Evolutionary conservation across 2,888 invertebrate species (phyloP), one percentile per base, ranked within the genome.

Genomic region (Marasmarcha lunaedactyla): DNA sequence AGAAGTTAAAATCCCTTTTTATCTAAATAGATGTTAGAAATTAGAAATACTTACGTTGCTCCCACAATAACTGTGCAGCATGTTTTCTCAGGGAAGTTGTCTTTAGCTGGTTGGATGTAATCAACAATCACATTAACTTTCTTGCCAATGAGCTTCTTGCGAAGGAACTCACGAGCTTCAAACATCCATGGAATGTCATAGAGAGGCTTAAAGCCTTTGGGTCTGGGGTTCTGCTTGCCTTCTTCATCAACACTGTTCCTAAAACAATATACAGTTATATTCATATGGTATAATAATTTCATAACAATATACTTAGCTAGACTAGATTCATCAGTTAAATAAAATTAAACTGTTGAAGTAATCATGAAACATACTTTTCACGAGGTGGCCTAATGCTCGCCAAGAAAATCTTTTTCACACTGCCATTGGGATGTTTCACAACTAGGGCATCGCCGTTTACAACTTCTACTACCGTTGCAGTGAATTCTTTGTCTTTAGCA

Each of bases 101-200:
- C 95, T 46, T 93, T 91, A 1, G 96, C 93, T 1, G 97, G 97
- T 65, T 99, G 98, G 45, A 97, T 92, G 67, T 99, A 99, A 72
- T 99, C 99, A 15, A 98, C 89, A 14, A 89, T 89, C 6, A 98
- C 93, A 54, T 91, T 92, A 0, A 98, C 95, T 70, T 92, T 94
- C 70, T 98, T 98, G 37, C 97, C 96, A 57, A 99, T 90, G 10
- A 99, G 85, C 63, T 97, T 96, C 66, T 97, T 98, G 34, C 99
- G 88, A 27, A 99, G 85, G 66, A 94, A 98, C 77, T 99, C 99
- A 39, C 99, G 89, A 0, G 98, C 97, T 71, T 99, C 99, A 67
- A 93, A 98, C 95, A 99, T 95, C 89, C 94, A 97, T 1, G 99
- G 99, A 60, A 98, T 93, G 66, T 99, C 99, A 67, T 98, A 99